These are phyloP conservation scores for Drosophila sordidapex DNA, from an alignment of 2,888 invertebrate genomes.

Conservation along the genomic window DNA sequence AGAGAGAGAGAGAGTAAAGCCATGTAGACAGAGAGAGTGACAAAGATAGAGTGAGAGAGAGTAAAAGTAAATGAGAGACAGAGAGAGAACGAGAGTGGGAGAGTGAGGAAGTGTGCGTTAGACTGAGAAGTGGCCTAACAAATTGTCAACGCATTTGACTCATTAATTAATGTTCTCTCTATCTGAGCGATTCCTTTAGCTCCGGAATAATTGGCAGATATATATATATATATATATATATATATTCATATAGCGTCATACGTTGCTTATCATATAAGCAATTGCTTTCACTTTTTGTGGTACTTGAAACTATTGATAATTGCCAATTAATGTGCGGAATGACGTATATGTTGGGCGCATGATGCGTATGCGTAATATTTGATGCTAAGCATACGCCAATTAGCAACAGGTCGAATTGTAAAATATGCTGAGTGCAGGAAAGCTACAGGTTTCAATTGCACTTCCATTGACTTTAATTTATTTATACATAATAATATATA, in stretches of 20 bases:
- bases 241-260: slow-evolving; percentile 33
- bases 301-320: slow-evolving; percentile 31
- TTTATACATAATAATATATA: neutral
- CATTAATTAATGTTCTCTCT: slow-evolving; percentile 36
- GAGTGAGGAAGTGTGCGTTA: slow-evolving; percentile 4
- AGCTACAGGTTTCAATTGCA: neutral
- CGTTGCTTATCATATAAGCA: slow-evolving; percentile 35
- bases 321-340: slow-evolving; percentile 34
- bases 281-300: slow-evolving; percentile 37
- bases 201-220: slow-evolving; percentile 21
- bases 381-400: slow-evolving; percentile 35
- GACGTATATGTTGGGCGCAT: slow-evolving; percentile 29
- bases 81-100: neutral
- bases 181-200: slow-evolving; percentile 7
- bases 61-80: no score
- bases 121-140: slow-evolving; percentile 27
- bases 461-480: neutral
- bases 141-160: slow-evolving; percentile 35
- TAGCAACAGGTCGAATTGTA: slow-evolving; percentile 6
- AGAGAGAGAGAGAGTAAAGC: neutral
- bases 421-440: neutral
- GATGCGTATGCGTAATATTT: slow-evolving; percentile 51
- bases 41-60: neutral
- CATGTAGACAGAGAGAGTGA: neutral
- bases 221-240: neutral